phyloP scores from a whole-genome alignment of 1,140 invertebrate genomes.

The Drosophila arawakana region DNA sequence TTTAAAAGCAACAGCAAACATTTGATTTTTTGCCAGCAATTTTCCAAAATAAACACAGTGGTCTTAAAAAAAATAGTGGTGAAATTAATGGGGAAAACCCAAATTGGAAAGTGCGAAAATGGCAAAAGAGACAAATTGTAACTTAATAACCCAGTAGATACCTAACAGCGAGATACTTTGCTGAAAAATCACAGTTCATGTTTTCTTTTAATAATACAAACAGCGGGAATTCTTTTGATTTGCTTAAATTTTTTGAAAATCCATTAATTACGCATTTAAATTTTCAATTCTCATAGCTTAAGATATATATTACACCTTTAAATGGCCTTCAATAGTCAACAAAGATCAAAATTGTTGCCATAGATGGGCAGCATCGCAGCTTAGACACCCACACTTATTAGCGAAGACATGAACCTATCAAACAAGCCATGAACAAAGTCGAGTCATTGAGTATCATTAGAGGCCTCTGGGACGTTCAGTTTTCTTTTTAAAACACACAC shows the following conservation, averaged over 20 bases:
- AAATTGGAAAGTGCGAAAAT: neutral
- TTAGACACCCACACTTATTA: slow-evolving; percentile 51
- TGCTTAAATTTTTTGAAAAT: neutral
- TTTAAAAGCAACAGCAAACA: slow-evolving; percentile 47
- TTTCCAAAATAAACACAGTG: slow-evolving; percentile 70
- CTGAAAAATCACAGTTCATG: neutral
- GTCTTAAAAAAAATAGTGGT: slow-evolving; percentile 48
- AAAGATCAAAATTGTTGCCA: slow-evolving; percentile 28
- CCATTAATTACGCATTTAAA: neutral
- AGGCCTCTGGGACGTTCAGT: slow-evolving; percentile 4
- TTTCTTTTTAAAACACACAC: neutral
- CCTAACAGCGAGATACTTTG: neutral
- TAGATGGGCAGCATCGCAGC: slow-evolving; percentile 38
- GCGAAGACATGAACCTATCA: slow-evolving; percentile 38
- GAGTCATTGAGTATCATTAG: slow-evolving; percentile 44
- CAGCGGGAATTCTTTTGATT: neutral
- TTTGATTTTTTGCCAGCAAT: slow-evolving; percentile 58
- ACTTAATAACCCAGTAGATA: slow-evolving; percentile 12
- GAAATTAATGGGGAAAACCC: slow-evolving; percentile 56
- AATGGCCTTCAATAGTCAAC: slow-evolving; percentile 23
- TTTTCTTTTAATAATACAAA: neutral
- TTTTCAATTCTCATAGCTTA: neutral
- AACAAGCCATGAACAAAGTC: slow-evolving; percentile 53
- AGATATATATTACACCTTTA: neutral
- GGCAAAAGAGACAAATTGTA: slow-evolving; percentile 24